Evolutionary conservation across 2,888 invertebrate genomes (phyloP).

Genomic region (Pristionchus japonicus): DNA sequence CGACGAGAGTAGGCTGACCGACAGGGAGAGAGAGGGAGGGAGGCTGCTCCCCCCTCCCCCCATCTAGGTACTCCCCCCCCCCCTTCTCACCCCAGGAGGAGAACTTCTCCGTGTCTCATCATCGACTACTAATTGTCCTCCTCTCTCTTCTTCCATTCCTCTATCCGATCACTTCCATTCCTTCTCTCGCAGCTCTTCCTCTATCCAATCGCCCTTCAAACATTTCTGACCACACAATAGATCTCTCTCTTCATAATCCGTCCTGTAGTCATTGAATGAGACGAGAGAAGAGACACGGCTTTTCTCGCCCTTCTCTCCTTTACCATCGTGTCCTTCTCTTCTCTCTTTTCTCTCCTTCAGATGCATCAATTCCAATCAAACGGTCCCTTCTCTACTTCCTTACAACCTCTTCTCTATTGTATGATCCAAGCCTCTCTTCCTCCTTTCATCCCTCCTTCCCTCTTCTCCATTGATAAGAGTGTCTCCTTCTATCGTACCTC

Average conservation of each 20-base stretch:
- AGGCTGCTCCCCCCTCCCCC: background rate
- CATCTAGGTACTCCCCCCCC: background rate
- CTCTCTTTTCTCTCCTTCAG: background rate
- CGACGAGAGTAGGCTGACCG: background rate
- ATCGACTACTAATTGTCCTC: slow-evolving; percentile 8
- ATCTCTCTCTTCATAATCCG: slow-evolving; percentile 28
- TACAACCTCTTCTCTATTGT: slow-evolving; percentile 14
- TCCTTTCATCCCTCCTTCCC: background rate
- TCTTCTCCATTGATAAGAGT: slow-evolving; percentile 17
- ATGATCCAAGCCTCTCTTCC: background rate
- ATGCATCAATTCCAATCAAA: slow-evolving; percentile 29
- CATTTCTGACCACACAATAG: slow-evolving; percentile 41
- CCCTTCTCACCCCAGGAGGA: slow-evolving; percentile 4
- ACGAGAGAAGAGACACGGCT: slow-evolving; percentile 5
- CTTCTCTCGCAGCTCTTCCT: background rate
- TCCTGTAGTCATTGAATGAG: slow-evolving; percentile 44
- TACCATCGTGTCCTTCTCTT: slow-evolving; percentile 19
- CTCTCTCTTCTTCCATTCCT: background rate
- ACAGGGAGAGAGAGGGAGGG: slow-evolving; percentile 31
- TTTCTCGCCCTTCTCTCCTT: slow-evolving; percentile 38
- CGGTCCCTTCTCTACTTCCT: slow-evolving; percentile 29
- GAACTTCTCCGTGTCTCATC: background rate
- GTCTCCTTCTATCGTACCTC: slow-evolving; percentile 14
- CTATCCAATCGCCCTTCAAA: slow-evolving; percentile 29
- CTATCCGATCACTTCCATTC: background rate